These are phyloP conservation scores for Diarsia dahlii DNA, from an alignment of 2,888 invertebrate genomes.

Conservation along the genomic window DNA sequence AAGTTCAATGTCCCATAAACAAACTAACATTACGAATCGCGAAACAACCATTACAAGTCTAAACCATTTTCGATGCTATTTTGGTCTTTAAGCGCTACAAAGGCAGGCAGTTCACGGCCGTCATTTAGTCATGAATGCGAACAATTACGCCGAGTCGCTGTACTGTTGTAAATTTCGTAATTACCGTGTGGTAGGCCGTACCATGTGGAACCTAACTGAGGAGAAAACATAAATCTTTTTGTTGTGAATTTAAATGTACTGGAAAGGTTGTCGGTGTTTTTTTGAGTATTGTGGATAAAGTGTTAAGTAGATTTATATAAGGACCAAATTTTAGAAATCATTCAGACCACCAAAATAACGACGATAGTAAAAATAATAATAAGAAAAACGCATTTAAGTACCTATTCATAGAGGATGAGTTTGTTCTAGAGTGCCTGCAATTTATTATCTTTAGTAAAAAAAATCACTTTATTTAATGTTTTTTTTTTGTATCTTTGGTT, in stretches of 20 bases:
- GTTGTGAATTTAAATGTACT: conserved; percentile 47
- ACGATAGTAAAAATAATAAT: too few species aligned
- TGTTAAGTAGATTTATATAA: too few species aligned
- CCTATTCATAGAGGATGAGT: too few species aligned
- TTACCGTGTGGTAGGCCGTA: conserved; percentile 66
- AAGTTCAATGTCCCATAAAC: conserved; percentile 13
- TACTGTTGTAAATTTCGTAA: conserved; percentile 62
- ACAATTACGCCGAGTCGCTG: conserved; percentile 57
- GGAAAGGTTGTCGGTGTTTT: not conserved
- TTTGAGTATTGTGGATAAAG: too few species aligned
- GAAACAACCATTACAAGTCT: not conserved
- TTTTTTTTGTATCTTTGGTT: too few species aligned
- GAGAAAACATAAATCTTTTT: conserved; percentile 66
- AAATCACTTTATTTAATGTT: too few species aligned
- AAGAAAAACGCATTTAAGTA: too few species aligned
- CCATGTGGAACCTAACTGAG: conserved; percentile 55
- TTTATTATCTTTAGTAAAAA: too few species aligned
- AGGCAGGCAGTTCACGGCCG: conserved; percentile 42
- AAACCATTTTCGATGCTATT: conserved; percentile 24
- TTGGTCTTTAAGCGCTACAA: conserved; percentile 16
- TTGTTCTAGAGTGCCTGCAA: too few species aligned
- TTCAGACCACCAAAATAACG: too few species aligned
- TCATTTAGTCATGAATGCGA: conserved; percentile 55
- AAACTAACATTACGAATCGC: not conserved
- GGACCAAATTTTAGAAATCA: too few species aligned